phyloP scores from a whole-genome alignment of 2,113 vertebrate genomes.

The Spizaetus ornatus region DNA sequence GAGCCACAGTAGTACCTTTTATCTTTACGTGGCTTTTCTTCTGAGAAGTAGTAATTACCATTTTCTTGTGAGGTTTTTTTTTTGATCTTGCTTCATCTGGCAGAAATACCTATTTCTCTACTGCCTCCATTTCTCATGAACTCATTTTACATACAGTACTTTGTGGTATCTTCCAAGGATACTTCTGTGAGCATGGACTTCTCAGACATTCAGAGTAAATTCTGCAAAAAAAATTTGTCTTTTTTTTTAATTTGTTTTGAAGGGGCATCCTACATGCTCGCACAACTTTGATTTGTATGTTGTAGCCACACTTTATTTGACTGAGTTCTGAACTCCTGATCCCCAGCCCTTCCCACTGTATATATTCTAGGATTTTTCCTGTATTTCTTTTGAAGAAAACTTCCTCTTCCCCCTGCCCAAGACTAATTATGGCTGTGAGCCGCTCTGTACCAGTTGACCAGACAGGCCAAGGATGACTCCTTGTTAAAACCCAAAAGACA shows the following conservation, averaged over 20 bases:
- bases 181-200: neutral
- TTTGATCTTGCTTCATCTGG: neutral
- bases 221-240: too few species aligned
- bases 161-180: neutral
- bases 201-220: neutral
- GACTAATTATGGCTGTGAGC: neutral
- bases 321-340: neutral
- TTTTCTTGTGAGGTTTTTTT: neutral
- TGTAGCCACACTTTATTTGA: neutral
- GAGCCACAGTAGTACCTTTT: neutral
- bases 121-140: neutral
- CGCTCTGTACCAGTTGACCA: neutral
- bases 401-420: neutral
- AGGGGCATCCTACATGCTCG: accelerated
- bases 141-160: neutral
- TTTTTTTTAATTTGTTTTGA: neutral
- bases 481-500: neutral
- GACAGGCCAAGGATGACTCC: neutral
- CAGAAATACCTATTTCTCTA: neutral
- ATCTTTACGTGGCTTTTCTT: neutral
- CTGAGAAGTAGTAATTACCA: neutral
- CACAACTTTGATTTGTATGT: neutral
- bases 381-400: neutral
- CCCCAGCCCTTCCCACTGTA: neutral
- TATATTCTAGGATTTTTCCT: neutral